Evolutionary conservation across 2,888 invertebrate genomes (phyloP).

Genomic region (Metacarcinus magister): DNA sequence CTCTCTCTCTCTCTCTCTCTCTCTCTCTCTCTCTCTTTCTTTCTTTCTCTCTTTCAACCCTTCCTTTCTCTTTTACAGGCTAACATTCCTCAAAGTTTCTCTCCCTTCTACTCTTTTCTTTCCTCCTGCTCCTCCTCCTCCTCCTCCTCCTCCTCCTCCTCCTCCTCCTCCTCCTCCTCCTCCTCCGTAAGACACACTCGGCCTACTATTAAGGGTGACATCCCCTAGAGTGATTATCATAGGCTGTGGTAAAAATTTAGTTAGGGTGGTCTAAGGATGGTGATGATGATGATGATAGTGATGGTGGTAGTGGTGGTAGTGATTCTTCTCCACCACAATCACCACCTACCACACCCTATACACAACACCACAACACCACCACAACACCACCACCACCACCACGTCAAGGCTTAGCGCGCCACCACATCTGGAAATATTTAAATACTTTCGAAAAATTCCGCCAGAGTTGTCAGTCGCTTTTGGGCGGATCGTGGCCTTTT

Average conservation of each 20-base stretch:
- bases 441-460: slow-evolving; percentile 60
- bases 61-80: not conserved
- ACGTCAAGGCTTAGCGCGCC: not conserved
- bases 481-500: slow-evolving; percentile 35
- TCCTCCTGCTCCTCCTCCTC: not conserved
- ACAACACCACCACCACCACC: slow-evolving; percentile 31
- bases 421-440: slow-evolving; percentile 62
- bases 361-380: not conserved
- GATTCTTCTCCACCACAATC: too few species aligned
- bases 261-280: not conserved
- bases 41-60: not conserved
- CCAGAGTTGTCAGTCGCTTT: not conserved
- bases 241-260: not conserved
- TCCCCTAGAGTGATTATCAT: not conserved
- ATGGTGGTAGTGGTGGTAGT: not conserved
- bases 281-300: not conserved
- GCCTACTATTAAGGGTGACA: not conserved
- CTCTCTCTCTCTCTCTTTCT: not conserved
- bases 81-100: not conserved
- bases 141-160: slow-evolving; percentile 18
- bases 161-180: not conserved
- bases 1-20: not conserved
- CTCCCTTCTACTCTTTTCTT: too few species aligned
- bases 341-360: not conserved
- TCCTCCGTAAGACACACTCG: not conserved